These are phyloP conservation scores for Myotis planiceps DNA, from an alignment of 2,797 vertebrate species.

Conservation along the genomic window DNA sequence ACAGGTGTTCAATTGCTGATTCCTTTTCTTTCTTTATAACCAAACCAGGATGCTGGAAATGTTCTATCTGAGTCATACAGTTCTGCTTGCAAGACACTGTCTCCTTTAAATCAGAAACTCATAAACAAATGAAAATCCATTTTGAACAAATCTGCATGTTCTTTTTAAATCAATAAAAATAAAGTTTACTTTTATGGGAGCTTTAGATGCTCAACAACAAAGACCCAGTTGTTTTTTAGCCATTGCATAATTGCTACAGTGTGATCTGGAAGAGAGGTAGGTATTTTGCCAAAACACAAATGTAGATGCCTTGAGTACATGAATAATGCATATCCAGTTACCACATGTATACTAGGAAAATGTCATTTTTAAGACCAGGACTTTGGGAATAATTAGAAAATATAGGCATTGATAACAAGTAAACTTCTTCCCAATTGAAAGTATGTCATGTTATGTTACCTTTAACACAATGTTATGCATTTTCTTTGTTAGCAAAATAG, in stretches of 20 bases:
- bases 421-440: background rate
- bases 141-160: conserved; percentile 30
- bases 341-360: conserved; percentile 12
- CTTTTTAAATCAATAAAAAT: conserved; percentile 51
- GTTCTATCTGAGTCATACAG: conserved; percentile 4
- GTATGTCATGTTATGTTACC: background rate
- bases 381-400: conserved; percentile 40
- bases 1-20: background rate
- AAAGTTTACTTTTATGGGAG: conserved; percentile 26
- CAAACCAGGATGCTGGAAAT: conserved; percentile 21
- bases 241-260: background rate
- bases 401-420: background rate
- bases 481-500: conserved; percentile 51
- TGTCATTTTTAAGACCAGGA: background rate
- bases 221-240: background rate
- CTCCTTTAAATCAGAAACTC: conserved; percentile 8
- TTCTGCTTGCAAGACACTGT: conserved; percentile 54
- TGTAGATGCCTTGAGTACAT: background rate
- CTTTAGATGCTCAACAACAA: background rate
- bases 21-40: conserved; percentile 23
- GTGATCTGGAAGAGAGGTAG: background rate
- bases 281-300: conserved; percentile 48
- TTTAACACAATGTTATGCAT: background rate
- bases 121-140: conserved; percentile 42
- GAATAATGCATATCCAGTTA: conserved; percentile 53